Evolutionary conservation across 2,797 vertebrate genomes (phyloP), one percentile per base, ranked within the genome.

Genomic region (Bradypodion ventrale): DNA sequence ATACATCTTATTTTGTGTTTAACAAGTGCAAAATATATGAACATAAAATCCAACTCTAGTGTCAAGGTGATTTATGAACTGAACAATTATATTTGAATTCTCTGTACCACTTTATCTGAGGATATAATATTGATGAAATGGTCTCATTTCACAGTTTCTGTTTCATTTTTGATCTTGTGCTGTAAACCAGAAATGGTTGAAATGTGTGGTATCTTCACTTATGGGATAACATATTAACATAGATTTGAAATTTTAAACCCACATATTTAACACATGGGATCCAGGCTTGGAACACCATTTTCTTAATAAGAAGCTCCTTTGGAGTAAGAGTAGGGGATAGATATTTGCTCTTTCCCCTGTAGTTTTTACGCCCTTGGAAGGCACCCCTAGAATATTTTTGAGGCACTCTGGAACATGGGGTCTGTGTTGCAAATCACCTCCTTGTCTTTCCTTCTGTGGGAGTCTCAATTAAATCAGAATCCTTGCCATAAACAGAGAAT

Each of bases 1-100:
- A 49, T 69, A 68, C 32, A 37, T 76, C 60, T 76, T 85, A 81
- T 52, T 88, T 89, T 13, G 83, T 85, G 68, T 87, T 52, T 85
- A 85, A 73, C 32, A 76, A 44, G 78, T 80, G 27, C 21, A 37
- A 42, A 56, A 60, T 73, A 12, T 10, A 56, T 59, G 63, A 87
- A 62, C 25, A 35, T 52, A 25, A 2, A 73, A 2, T 86, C 83
- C 3, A 73, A 52, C 37, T 32, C 0, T 65, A 78, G 25, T 1
- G n/a, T 7, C 85, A 72, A 0, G 0, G 74, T 5, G 37, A 2
- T 8, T 21, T 21, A 56, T 76, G 68, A 76, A 27, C 7, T 25
- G 35, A 78, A 78, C 23, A 27, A 72, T 49, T 63, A 63, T 13
- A 52, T 83, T 56, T 12, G 19, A 85, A 80, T 23, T 60, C 62